Conservation (phyloP, 2,113 vertebrate genomes). For the Mesembrinibis cayennensis region DNA sequence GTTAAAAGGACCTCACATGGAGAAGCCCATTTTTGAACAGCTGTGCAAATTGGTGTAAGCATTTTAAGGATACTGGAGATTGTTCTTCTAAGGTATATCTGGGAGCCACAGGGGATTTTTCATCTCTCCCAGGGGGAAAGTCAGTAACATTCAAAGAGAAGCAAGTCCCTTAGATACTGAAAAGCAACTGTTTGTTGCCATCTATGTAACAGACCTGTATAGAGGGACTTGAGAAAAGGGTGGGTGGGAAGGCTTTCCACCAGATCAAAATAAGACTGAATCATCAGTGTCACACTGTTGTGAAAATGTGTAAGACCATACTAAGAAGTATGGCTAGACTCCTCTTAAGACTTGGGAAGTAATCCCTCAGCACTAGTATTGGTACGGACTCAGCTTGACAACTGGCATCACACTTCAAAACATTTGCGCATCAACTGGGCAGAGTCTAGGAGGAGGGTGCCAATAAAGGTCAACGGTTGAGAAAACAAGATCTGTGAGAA, state of each 20-base stretch:
- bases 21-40: neutral
- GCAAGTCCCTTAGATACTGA: neutral
- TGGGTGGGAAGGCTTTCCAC: constrained; percentile 17
- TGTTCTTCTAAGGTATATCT: neutral
- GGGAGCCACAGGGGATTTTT: neutral
- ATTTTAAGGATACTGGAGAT: neutral
- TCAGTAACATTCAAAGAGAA: neutral
- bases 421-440: neutral
- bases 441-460: neutral
- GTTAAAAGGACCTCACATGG: neutral
- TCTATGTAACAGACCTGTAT: neutral
- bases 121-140: neutral
- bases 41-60: neutral
- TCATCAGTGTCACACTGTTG: neutral
- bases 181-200: constrained; percentile 5
- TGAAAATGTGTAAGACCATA: constrained; percentile 16
- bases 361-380: neutral
- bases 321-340: neutral
- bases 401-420: neutral
- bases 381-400: neutral
- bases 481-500: neutral
- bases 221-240: constrained; percentile 20
- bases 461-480: neutral
- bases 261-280: constrained; percentile 3
- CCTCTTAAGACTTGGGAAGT: neutral